A percentile compares a stretch with the other conserved stretches of the same genome.
These are phyloP conservation scores for Pipistrellus pipistrellus DNA, from an alignment of 2,797 vertebrate genomes.

Conservation along the genomic window DNA sequence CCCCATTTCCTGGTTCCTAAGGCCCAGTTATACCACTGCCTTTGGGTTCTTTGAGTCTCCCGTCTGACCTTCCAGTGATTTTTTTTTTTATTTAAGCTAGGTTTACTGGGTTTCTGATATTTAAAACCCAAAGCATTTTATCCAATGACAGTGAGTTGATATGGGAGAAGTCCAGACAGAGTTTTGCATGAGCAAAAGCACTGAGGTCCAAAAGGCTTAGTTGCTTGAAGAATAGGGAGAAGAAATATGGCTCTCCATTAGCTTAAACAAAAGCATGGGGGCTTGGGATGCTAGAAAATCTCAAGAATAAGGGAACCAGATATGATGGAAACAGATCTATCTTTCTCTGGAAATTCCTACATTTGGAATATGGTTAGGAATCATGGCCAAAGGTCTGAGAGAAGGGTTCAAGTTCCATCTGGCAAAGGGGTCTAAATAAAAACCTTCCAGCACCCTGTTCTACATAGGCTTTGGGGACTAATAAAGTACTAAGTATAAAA, in stretches of 20 bases:
- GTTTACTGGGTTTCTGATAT: conserved; percentile 40
- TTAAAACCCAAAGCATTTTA: conserved; percentile 40
- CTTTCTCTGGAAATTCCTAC: conserved; percentile 38
- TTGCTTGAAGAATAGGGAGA: not conserved
- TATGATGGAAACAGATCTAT: not conserved
- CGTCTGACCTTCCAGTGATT: conserved; percentile 24
- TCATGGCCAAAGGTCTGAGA: not conserved
- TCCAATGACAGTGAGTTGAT: not conserved
- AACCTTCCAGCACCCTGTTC: not conserved
- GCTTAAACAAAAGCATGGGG: not conserved
- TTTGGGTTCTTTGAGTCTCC: not conserved
- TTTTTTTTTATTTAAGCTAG: not conserved
- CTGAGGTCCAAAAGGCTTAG: not conserved
- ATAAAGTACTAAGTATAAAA: not conserved
- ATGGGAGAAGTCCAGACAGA: not conserved
- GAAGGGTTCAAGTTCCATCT: not conserved
- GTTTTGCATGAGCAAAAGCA: not conserved
- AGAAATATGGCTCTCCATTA: not conserved
- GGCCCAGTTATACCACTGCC: too few species aligned
- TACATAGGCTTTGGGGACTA: not conserved
- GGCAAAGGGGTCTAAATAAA: not conserved
- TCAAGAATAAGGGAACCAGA: not conserved
- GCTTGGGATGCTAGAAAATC: conserved; percentile 14
- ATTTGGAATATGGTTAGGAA: not conserved
- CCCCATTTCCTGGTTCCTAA: not conserved